Base-by-base conservation (phyloP, 1,140 invertebrate genomes). In the Drosophila aff. region DNA sequence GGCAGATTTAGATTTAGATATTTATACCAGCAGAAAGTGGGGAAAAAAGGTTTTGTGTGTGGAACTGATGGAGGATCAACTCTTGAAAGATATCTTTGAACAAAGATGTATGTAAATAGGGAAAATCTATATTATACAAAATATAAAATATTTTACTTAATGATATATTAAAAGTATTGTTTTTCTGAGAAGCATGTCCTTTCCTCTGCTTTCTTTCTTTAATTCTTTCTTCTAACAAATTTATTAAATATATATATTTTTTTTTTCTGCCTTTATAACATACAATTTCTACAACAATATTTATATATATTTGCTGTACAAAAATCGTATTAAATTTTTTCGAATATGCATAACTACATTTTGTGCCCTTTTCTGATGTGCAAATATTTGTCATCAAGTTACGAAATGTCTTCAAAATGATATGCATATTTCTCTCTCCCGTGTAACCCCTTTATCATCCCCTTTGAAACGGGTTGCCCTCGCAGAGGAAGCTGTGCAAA, bases 341-440 rank as follows among this genome's bases (percentile, higher is more conserved):
- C 26, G 13, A 18, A 62, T 33, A 55, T 38, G 13, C 36, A 55
- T 55, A 65, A 44, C 28, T 21, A 43, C n/a, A 63, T 44, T 16
- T 40, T 18, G 28, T 47, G 44, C 33, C n/a, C 8, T 31, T 46
- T 71, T 44, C 10, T 55, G 67, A 71, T 71, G 63, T 71, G 63
- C 67, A 71, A 71, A 71, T 72, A 72, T 73, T 49, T 50, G 66
- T 41, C 67, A 58, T 43, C 52, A 50, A 43, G 38, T 72, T 72
- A 31, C 49, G 46, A 73, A 73, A 52, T 73, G 23, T 61, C 44
- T 10, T 41, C 53, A 11, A 61, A 73, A 73, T 73, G 44, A 49
- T 61, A 73, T 75, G 58, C 47, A 75, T 38, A 64, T 75, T 49
- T 55, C 50, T 47, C 6, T 2, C 15, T 4, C 15, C 15, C 15